These are phyloP conservation scores for Darevskia mixta DNA, from an alignment of 2,797 vertebrate species.

Conservation along the genomic window DNA sequence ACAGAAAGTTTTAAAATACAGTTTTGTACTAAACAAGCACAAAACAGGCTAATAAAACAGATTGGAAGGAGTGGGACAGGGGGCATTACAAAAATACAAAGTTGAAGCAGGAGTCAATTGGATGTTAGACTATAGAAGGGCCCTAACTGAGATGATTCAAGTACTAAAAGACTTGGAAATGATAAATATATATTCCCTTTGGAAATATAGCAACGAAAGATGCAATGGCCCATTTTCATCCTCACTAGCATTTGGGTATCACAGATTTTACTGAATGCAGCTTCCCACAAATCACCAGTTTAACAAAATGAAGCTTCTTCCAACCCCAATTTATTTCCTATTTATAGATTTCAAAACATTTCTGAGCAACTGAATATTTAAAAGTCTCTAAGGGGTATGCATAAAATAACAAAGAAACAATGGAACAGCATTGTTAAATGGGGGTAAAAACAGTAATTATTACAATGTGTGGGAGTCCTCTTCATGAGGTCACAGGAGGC, in stretches of 20 bases:
- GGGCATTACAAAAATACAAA: not conserved
- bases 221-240: not conserved
- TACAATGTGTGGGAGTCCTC: not conserved
- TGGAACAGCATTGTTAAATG: too few species aligned
- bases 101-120: not conserved
- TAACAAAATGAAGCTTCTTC: not conserved
- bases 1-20: conserved; percentile 51
- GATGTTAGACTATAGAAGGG: not conserved
- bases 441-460: too few species aligned
- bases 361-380: too few species aligned
- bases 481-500: not conserved
- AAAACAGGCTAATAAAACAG: not conserved
- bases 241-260: not conserved
- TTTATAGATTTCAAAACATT: too few species aligned
- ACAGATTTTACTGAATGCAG: not conserved
- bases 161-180: not conserved
- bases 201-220: not conserved
- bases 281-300: not conserved
- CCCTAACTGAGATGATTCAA: not conserved
- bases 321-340: not conserved
- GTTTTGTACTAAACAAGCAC: conserved; percentile 50
- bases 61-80: conserved; percentile 3
- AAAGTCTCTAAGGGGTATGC: too few species aligned
- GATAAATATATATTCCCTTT: not conserved
- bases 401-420: too few species aligned